phyloP scores from a whole-genome alignment of 1,140 invertebrate species.

The Radopholus similis region DNA sequence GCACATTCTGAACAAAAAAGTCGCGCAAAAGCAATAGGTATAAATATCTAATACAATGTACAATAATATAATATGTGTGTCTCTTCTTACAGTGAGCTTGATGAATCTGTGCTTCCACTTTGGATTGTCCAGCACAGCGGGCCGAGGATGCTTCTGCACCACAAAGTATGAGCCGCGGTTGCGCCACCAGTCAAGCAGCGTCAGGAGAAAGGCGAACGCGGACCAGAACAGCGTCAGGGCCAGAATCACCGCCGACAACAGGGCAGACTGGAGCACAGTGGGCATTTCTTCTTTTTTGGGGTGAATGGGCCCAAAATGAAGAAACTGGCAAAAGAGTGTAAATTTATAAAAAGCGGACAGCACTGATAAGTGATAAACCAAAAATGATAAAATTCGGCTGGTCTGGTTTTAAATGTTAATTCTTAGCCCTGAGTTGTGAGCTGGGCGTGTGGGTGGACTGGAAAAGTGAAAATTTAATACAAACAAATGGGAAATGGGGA shows the following conservation, averaged over 20 bases:
- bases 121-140: conserved; percentile 9
- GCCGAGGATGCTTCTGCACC: neutral
- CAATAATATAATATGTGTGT: neutral
- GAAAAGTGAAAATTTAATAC: too few species aligned
- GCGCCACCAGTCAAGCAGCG: conserved; percentile 18
- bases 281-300: conserved; percentile 18
- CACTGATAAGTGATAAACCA: too few species aligned
- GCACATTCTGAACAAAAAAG: conserved; percentile 66
- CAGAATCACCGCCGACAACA: conserved; percentile 13
- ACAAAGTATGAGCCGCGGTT: conserved; percentile 15
- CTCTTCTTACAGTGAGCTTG: conserved; percentile 16
- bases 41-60: too few species aligned
- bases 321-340: too few species aligned
- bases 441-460: too few species aligned
- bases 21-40: conserved; percentile 12
- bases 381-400: too few species aligned
- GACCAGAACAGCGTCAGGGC: conserved; percentile 22
- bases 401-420: too few species aligned
- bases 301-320: too few species aligned
- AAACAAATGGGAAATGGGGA: too few species aligned
- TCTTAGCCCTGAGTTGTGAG: too few species aligned
- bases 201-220: conserved; percentile 9
- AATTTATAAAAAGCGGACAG: too few species aligned
- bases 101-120: conserved; percentile 22
- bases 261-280: conserved; percentile 14